Evolutionary conservation across 2,113 vertebrate genomes (phyloP).

Genomic region (Athene noctua): DNA sequence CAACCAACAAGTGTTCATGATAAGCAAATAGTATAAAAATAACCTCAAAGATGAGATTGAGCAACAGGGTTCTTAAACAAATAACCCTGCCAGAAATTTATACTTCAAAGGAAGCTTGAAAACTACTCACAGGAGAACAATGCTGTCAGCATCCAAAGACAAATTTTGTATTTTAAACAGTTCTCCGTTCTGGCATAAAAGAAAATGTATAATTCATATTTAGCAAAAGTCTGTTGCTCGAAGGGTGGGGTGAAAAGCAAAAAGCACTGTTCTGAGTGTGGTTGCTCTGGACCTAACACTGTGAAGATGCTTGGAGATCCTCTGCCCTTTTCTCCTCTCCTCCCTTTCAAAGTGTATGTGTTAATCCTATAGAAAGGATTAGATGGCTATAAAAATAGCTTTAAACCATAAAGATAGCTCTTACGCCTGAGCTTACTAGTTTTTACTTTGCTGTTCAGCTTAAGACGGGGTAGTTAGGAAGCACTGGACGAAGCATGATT

Average conservation of each 20-base stretch:
- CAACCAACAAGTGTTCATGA: not conserved
- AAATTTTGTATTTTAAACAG: not conserved
- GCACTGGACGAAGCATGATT: not conserved
- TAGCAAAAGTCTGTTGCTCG: not conserved
- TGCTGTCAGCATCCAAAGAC: not conserved
- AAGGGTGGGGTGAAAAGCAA: not conserved
- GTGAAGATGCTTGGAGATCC: not conserved
- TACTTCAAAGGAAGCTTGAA: slow-evolving; percentile 3
- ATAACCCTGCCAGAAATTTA: slow-evolving; percentile 1
- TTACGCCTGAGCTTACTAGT: not conserved
- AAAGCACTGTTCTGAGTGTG: not conserved
- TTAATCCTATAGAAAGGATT: slow-evolving; percentile 44
- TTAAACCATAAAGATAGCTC: not conserved
- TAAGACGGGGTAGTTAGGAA: not conserved
- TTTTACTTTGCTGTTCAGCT: not conserved
- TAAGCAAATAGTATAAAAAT: slow-evolving; percentile 27
- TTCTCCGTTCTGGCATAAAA: not conserved
- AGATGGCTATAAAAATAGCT: slow-evolving; percentile 23
- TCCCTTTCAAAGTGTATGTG: not conserved
- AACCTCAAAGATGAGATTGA: not conserved
- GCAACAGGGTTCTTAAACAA: not conserved
- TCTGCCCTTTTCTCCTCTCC: not conserved
- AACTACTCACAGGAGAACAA: slow-evolving; percentile 1
- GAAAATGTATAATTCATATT: not conserved
- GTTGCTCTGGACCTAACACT: not conserved